Conservation (phyloP, 2,888 invertebrate species). For the Sinodicranocentrus sp. region DNA sequence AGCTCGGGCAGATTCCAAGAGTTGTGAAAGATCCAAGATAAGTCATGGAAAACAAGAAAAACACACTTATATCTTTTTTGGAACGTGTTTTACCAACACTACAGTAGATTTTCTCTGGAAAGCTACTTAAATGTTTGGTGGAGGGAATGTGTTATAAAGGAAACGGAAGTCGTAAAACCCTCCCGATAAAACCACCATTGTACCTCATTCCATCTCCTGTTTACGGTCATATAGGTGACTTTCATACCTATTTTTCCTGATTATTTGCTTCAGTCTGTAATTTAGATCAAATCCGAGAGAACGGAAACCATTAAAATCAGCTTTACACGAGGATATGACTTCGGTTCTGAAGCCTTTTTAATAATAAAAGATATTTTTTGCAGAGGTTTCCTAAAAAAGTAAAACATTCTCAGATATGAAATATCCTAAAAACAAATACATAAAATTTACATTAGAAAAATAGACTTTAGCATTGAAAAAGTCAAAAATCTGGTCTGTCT, state of each 20-base stretch:
- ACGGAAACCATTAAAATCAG: slow-evolving; percentile 51
- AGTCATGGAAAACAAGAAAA: too few relatives aligned
- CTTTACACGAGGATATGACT: neutral
- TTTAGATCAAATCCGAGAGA: slow-evolving; percentile 47
- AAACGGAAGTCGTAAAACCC: slow-evolving; percentile 70
- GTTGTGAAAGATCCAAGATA: too few relatives aligned
- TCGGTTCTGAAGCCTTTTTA: too few relatives aligned
- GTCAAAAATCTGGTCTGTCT: neutral
- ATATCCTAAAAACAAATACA: too few relatives aligned
- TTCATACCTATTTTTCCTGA: neutral
- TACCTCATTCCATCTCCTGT: slow-evolving; percentile 29
- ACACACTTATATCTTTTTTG: too few relatives aligned
- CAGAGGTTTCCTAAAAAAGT: too few relatives aligned
- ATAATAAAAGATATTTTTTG: too few relatives aligned
- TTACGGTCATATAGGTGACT: neutral
- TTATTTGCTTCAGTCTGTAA: slow-evolving; percentile 25
- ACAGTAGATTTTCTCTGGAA: neutral
- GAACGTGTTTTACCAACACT: too few relatives aligned
- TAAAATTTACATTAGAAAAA: too few relatives aligned
- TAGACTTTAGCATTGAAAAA: too few relatives aligned
- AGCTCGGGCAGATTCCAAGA: too few relatives aligned
- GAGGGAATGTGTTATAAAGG: slow-evolving; percentile 56
- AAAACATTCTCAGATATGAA: too few relatives aligned
- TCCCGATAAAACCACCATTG: slow-evolving; percentile 58
- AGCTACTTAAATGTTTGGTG: slow-evolving; percentile 37